A percentile compares a stretch with the other conserved stretches of the same genome.
These are phyloP conservation scores for Telmatherina bonti DNA, from an alignment of 2,797 vertebrate genomes.

Conservation along the genomic window DNA sequence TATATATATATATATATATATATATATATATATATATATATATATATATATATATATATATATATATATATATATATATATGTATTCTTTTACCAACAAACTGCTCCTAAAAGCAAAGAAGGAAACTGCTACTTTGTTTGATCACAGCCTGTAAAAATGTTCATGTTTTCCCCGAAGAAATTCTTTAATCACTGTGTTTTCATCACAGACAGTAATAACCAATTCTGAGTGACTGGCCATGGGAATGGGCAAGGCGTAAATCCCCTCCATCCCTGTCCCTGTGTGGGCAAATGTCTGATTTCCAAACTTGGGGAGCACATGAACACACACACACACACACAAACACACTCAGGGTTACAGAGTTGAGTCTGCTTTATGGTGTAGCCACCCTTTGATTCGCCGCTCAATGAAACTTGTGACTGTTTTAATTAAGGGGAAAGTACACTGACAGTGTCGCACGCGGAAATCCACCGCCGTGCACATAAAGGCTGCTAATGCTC, in stretches of 20 bases:
- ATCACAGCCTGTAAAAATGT: not conserved
- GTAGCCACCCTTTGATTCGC: conserved; percentile 79
- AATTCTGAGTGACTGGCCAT: conserved; percentile 75
- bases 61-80: too few relatives aligned
- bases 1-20: too few relatives aligned
- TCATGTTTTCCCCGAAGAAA: conserved; percentile 56
- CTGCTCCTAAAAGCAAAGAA: not conserved
- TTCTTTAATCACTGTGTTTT: conserved; percentile 73
- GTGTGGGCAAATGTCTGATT: conserved; percentile 62
- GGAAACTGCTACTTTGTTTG: not conserved
- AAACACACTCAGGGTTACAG: conserved; percentile 66
- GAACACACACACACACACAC: conserved; percentile 40
- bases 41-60: too few relatives aligned
- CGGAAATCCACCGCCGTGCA: conserved; percentile 73
- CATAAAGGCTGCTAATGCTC: conserved; percentile 78
- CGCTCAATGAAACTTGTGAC: conserved; percentile 82
- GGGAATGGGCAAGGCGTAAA: conserved; percentile 72
- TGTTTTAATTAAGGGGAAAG: conserved; percentile 83
- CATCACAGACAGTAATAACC: conserved; percentile 72
- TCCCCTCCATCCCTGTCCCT: conserved; percentile 65
- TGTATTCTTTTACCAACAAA: not conserved
- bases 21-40: too few relatives aligned
- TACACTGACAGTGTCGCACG: conserved; percentile 74
- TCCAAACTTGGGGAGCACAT: conserved; percentile 33
- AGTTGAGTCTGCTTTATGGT: conserved; percentile 76